phyloP scores from a whole-genome alignment of 2,888 invertebrate genomes.

The Dasysyrphus albostriatus region DNA sequence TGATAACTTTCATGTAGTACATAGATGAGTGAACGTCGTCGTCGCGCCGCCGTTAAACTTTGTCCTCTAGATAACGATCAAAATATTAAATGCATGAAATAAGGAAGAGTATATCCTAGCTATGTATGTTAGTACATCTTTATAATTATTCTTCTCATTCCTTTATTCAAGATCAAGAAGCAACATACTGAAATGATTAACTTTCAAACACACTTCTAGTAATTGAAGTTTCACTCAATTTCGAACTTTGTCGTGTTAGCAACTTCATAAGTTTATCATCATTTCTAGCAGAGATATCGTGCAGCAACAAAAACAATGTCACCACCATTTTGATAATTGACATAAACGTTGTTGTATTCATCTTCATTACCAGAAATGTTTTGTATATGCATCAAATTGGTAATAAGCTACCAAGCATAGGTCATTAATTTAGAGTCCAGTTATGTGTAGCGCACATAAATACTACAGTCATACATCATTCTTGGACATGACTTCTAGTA shows the following conservation, averaged over 20 bases:
- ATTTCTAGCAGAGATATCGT: not conserved
- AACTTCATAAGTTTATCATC: not conserved
- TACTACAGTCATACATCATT: not conserved
- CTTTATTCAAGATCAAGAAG: not conserved
- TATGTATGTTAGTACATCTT: not conserved
- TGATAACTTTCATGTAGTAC: not conserved
- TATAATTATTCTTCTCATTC: not conserved
- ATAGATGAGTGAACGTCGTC: not conserved
- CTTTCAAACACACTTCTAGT: not conserved
- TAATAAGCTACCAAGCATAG: constrained; percentile 12
- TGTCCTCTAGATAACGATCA: not conserved
- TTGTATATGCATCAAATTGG: not conserved
- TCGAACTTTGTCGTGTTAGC: constrained; percentile 4
- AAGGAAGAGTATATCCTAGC: not conserved
- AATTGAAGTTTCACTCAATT: constrained; percentile 16
- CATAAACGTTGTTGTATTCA: constrained; percentile 1
- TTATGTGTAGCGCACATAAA: not conserved
- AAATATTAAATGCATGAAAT: not conserved
- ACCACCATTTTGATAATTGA: constrained; percentile 7
- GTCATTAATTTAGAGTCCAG: not conserved
- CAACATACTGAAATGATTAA: constrained; percentile 14
- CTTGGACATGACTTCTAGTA: not conserved
- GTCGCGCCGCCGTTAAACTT: not conserved
- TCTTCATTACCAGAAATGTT: not conserved
- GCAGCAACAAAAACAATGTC: not conserved